A percentile compares a stretch with the other conserved stretches of the same genome.
Evolutionary conservation across 2,113 vertebrate species (phyloP).

Genomic region (Pongo pygmaeus): DNA sequence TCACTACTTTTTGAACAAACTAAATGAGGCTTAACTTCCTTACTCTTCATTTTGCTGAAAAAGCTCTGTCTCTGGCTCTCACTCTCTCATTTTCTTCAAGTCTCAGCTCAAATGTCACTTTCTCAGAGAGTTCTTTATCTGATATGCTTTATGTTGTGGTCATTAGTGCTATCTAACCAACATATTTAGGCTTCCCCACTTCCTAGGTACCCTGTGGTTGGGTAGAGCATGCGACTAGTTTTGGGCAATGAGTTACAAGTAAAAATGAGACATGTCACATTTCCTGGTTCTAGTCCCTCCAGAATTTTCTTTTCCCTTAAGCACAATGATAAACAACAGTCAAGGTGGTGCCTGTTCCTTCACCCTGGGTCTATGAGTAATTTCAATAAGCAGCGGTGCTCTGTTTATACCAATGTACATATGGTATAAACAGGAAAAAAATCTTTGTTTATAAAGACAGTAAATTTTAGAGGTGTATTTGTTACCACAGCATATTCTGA

Average conservation of each 20-base stretch:
- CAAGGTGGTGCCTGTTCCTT: background rate
- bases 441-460: background rate
- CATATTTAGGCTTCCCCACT: background rate
- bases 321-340: background rate
- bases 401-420: no score
- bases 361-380: background rate
- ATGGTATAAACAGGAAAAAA: background rate
- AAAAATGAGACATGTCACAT: background rate
- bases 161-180: background rate
- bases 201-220: background rate
- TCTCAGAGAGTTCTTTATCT: background rate
- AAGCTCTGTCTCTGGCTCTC: background rate
- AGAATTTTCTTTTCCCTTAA: background rate
- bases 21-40: background rate
- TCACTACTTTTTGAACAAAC: background rate
- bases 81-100: background rate
- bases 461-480: background rate
- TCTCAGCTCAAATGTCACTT: background rate
- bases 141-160: background rate
- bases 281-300: background rate
- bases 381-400: background rate
- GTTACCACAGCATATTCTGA: background rate
- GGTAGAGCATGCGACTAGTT: background rate
- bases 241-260: background rate
- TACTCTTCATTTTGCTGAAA: background rate